Conservation (phyloP, 2,113 vertebrate species). For the Abramis brama region DNA sequence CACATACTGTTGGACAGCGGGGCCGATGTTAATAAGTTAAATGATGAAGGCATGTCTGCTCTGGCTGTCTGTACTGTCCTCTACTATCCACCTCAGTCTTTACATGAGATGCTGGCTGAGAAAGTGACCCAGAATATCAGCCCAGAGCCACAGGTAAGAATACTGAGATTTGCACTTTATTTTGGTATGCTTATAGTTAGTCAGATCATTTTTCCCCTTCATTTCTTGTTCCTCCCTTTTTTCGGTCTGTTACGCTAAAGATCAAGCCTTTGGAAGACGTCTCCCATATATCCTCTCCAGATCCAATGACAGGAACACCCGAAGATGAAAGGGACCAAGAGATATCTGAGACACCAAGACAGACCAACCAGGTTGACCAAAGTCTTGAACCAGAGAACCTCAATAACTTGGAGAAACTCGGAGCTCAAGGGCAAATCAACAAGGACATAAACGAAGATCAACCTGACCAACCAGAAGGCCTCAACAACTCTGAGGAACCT, state of each 20-base stretch:
- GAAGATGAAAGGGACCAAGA: conserved; percentile 2
- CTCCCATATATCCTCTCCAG: not conserved
- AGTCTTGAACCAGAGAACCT: conserved; percentile 3
- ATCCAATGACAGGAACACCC: conserved; percentile 11
- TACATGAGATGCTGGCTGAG: conserved; percentile 71
- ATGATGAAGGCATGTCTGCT: conserved; percentile 79
- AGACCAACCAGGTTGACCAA: not conserved
- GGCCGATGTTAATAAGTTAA: conserved; percentile 82
- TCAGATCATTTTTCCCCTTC: not conserved
- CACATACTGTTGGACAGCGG: conserved; percentile 83
- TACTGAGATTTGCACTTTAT: not conserved
- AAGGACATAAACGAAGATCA: not conserved
- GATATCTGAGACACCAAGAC: conserved; percentile 11
- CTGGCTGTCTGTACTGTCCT: conserved; percentile 80
- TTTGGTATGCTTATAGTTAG: not conserved
- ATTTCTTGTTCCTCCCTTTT: not conserved
- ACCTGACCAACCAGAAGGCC: not conserved
- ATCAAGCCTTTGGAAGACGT: not conserved
- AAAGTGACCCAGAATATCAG: conserved; percentile 53
- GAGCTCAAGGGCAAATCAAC: not conserved
- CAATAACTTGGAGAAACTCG: conserved; percentile 10
- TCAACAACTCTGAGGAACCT: not conserved
- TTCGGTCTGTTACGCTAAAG: conserved; percentile 20
- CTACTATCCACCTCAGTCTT: conserved; percentile 77
- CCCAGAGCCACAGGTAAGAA: conserved; percentile 49